Conservation (phyloP, 92 coral and sea anemone species). For the Paragorgia papillata region DNA sequence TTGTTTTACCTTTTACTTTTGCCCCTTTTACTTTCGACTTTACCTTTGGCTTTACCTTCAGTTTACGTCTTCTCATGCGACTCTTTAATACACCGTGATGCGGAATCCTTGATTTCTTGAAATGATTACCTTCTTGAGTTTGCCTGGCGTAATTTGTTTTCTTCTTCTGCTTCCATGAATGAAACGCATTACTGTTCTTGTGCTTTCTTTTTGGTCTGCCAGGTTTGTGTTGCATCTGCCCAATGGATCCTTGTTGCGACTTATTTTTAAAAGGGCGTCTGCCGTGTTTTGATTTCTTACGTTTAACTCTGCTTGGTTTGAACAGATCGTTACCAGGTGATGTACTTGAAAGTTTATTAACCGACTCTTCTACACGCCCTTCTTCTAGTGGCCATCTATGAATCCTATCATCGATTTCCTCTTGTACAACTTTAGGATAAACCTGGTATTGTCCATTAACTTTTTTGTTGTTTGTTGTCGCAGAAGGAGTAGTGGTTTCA, state of each 20-base stretch:
- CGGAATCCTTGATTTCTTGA: conserved; percentile 28
- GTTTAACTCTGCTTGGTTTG: not conserved
- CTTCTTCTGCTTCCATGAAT: not conserved
- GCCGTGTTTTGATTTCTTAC: conserved; percentile 1
- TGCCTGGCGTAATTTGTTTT: not conserved
- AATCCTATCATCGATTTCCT: conserved; percentile 4
- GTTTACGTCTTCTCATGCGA: not conserved
- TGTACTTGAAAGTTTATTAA: not conserved
- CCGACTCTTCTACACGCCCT: not conserved
- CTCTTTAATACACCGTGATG: not conserved
- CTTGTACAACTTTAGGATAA: not conserved
- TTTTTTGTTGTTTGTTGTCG: not conserved
- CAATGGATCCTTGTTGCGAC: too few species aligned
- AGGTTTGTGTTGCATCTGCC: not conserved
- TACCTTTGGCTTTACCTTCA: not conserved
- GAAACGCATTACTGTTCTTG: not conserved
- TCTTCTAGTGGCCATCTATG: conserved; percentile 42
- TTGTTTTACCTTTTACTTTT: not conserved
- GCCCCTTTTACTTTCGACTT: not conserved
- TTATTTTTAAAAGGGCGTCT: not conserved
- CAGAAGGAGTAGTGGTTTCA: not conserved
- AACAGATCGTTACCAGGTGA: not conserved
- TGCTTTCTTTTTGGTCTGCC: not conserved
- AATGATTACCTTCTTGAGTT: not conserved
- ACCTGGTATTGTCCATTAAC: not conserved